These are phyloP conservation scores for Nestor notabilis DNA, from an alignment of 2,113 vertebrate genomes.

Conservation along the genomic window DNA sequence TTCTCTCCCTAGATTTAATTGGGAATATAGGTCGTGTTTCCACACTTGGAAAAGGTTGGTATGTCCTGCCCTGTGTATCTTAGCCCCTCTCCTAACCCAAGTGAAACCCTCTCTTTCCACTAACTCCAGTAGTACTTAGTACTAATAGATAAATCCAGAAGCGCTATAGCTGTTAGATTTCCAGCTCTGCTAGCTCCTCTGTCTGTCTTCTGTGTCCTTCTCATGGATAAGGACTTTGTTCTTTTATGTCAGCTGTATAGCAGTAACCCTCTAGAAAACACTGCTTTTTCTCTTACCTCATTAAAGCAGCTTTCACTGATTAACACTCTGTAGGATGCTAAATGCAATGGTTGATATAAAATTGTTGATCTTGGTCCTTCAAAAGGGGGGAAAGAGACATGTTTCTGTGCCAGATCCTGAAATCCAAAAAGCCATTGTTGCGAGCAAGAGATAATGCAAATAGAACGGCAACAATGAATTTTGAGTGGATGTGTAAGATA, in stretches of 20 bases:
- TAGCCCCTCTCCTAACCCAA: constrained; percentile 97
- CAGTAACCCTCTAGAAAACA: constrained; percentile 72
- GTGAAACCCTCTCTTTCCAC: constrained; percentile 90
- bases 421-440: constrained; percentile 46
- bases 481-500: background rate
- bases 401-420: constrained; percentile 37
- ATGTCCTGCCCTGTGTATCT: constrained; percentile 99
- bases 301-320: constrained; percentile 71
- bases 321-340: constrained; percentile 71
- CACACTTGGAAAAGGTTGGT: constrained; percentile 99
- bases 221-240: constrained; percentile 75
- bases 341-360: constrained; percentile 46
- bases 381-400: background rate
- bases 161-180: constrained; percentile 81
- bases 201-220: constrained; percentile 82
- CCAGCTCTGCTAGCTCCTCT: constrained; percentile 81
- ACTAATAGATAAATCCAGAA: constrained; percentile 83
- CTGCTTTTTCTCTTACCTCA: constrained; percentile 69
- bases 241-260: constrained; percentile 70
- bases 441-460: constrained; percentile 20
- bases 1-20: constrained; percentile 99
- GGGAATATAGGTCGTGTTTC: constrained; percentile 99
- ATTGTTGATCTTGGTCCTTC: constrained; percentile 61
- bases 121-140: constrained; percentile 90
- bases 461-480: constrained; percentile 36